A percentile compares a stretch with the other conserved stretches of the same genome.
Conservation (phyloP, 2,888 invertebrate genomes). For the Andrena haemorrhoa region DNA sequence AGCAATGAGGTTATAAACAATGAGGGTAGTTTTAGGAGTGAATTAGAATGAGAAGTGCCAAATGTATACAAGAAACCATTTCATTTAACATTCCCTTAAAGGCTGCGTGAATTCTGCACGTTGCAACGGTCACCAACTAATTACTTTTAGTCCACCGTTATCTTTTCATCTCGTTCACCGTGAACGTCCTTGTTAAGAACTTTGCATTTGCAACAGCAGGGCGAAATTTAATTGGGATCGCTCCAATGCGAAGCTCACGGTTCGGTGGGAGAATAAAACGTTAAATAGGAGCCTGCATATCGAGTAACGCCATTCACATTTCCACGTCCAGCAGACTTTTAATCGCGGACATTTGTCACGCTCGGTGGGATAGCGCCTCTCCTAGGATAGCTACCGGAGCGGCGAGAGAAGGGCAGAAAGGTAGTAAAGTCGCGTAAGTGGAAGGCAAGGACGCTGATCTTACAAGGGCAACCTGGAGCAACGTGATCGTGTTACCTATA, state of each 20-base stretch:
- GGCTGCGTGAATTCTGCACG: neutral
- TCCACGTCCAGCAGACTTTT: slow-evolving; percentile 69
- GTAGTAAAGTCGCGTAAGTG: slow-evolving; percentile 53
- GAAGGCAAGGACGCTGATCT: slow-evolving; percentile 54
- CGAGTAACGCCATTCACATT: slow-evolving; percentile 64
- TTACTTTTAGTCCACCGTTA: slow-evolving; percentile 1
- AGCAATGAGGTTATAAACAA: neutral
- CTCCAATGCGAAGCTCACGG: neutral
- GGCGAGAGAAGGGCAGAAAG: slow-evolving; percentile 32
- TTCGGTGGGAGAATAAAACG: slow-evolving; percentile 38
- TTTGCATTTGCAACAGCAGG: neutral
- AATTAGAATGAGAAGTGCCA: neutral
- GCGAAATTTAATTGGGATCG: slow-evolving; percentile 36
- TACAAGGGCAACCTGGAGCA: slow-evolving; percentile 19
- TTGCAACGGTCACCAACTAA: neutral
- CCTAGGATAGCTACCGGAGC: slow-evolving; percentile 58
- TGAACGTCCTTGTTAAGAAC: neutral
- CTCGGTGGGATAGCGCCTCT: slow-evolving; percentile 52
- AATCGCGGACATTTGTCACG: slow-evolving; percentile 74
- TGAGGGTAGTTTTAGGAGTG: no score
- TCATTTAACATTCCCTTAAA: neutral
- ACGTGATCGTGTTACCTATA: slow-evolving; percentile 57
- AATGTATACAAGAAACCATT: neutral
- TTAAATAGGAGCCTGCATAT: slow-evolving; percentile 40
- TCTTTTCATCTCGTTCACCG: slow-evolving; percentile 1